These are phyloP conservation scores for Gonatopus flavifemur DNA, from an alignment of 1,140 invertebrate genomes.

Conservation along the genomic window DNA sequence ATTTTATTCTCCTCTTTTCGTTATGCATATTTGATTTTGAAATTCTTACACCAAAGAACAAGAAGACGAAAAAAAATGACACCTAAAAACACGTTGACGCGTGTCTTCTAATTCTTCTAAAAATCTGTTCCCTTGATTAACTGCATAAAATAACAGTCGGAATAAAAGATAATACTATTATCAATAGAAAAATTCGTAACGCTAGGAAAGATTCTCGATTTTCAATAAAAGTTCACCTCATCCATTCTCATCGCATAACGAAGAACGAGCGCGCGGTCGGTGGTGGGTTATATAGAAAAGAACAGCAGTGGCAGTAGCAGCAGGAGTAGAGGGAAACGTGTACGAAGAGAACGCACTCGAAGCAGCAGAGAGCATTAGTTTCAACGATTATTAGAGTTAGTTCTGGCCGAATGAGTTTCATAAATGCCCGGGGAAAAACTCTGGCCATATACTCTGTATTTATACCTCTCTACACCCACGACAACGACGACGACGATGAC, in stretches of 20 bases:
- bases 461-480: slow-evolving; percentile 33
- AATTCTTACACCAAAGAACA: too few species aligned
- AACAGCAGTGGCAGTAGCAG: not conserved
- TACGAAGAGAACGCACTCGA: slow-evolving; percentile 2
- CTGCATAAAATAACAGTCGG: too few species aligned
- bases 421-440: slow-evolving; percentile 49
- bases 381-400: slow-evolving; percentile 59
- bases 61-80: too few species aligned
- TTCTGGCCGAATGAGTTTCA: slow-evolving; percentile 55
- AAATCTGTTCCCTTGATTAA: not conserved
- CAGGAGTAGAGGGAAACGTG: not conserved
- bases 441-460: slow-evolving; percentile 41
- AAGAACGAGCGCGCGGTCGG: slow-evolving; percentile 8
- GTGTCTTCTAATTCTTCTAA: slow-evolving; percentile 17
- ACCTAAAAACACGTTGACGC: too few species aligned
- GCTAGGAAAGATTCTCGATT: too few species aligned
- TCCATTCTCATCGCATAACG: too few species aligned
- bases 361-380: slow-evolving; percentile 48
- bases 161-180: too few species aligned
- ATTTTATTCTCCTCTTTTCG: too few species aligned
- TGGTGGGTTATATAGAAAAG: not conserved
- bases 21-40: too few species aligned
- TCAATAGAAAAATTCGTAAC: too few species aligned
- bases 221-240: too few species aligned
- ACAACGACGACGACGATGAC: too few species aligned